A percentile compares a stretch with the other conserved stretches of the same genome.
phyloP scores from a whole-genome alignment of 2,113 vertebrate genomes.

The Zosterops pallidus region DNA sequence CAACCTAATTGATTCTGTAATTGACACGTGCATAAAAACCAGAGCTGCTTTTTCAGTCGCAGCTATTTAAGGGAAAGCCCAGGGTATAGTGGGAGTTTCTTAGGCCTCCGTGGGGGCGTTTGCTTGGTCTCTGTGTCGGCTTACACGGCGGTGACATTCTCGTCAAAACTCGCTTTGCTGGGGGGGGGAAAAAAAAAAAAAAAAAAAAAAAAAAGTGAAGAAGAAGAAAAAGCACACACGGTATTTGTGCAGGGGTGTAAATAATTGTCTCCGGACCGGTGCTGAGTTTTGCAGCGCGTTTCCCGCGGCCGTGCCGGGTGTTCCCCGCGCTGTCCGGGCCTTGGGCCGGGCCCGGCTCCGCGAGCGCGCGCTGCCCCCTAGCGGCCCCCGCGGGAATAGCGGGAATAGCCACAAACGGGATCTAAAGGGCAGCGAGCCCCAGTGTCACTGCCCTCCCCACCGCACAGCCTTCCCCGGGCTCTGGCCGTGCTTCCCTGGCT shows the following conservation, averaged over 20 bases:
- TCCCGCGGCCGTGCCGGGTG: fast-evolving
- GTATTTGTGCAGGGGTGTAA: neutral
- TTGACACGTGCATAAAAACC: neutral
- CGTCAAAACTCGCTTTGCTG: neutral
- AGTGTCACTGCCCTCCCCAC: fast-evolving
- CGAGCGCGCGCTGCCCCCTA: neutral
- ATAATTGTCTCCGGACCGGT: fast-evolving
- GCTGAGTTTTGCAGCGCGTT: neutral
- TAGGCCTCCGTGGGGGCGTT: fast-evolving
- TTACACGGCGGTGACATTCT: fast-evolving
- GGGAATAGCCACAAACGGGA: fast-evolving
- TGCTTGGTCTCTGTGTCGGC: neutral
- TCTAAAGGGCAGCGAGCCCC: fast-evolving
- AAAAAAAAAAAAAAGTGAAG: neutral
- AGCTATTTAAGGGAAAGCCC: fast-evolving
- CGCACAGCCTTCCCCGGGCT: neutral
- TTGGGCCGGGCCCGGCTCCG: neutral
- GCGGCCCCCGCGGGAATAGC: neutral
- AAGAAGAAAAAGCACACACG: fast-evolving
- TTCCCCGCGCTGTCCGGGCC: fast-evolving
- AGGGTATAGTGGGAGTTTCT: fast-evolving
- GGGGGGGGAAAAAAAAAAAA: neutral
- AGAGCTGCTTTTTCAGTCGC: fast-evolving
- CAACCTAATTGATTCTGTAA: neutral
- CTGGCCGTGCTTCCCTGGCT: fast-evolving